Evolutionary conservation across 2,888 invertebrate genomes (phyloP).

Genomic region (Aspidiotus destructor): DNA sequence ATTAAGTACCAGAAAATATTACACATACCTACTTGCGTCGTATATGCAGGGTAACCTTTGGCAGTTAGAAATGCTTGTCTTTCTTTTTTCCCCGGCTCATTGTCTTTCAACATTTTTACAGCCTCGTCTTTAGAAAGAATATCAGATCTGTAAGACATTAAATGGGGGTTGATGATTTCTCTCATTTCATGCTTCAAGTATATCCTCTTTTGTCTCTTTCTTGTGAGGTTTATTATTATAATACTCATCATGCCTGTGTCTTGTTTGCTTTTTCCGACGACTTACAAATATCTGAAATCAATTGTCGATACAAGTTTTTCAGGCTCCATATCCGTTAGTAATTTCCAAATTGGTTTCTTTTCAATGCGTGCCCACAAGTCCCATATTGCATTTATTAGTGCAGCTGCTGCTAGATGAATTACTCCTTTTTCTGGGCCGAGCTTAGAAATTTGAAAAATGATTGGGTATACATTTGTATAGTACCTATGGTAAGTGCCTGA

Average conservation of each 20-base stretch:
- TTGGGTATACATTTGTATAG: not conserved
- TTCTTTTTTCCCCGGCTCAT: slow-evolving; percentile 49
- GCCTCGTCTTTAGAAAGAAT: slow-evolving; percentile 75
- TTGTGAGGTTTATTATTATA: too few relatives aligned
- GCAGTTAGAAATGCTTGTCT: slow-evolving; percentile 54
- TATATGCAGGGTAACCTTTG: slow-evolving; percentile 76
- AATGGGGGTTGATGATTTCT: not conserved
- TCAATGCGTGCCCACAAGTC: slow-evolving; percentile 81
- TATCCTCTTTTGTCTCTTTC: too few relatives aligned
- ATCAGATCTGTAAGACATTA: slow-evolving; percentile 57
- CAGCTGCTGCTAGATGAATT: slow-evolving; percentile 75
- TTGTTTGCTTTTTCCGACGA: not conserved
- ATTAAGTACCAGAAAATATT: not conserved
- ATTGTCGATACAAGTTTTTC: slow-evolving; percentile 74
- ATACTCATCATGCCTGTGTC: too few relatives aligned
- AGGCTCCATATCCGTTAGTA: slow-evolving; percentile 71
- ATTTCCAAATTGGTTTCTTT: slow-evolving; percentile 76
- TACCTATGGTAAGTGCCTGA: not conserved
- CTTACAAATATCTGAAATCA: slow-evolving; percentile 66
- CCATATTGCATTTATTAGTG: slow-evolving; percentile 83
- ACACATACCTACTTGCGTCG: slow-evolving; percentile 65
- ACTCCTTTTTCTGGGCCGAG: slow-evolving; percentile 47
- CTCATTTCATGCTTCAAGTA: too few relatives aligned
- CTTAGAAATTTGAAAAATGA: not conserved
- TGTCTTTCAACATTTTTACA: slow-evolving; percentile 54